phyloP scores from a whole-genome alignment of 2,888 invertebrate genomes.

The Rhamphomyia laevipes region DNA sequence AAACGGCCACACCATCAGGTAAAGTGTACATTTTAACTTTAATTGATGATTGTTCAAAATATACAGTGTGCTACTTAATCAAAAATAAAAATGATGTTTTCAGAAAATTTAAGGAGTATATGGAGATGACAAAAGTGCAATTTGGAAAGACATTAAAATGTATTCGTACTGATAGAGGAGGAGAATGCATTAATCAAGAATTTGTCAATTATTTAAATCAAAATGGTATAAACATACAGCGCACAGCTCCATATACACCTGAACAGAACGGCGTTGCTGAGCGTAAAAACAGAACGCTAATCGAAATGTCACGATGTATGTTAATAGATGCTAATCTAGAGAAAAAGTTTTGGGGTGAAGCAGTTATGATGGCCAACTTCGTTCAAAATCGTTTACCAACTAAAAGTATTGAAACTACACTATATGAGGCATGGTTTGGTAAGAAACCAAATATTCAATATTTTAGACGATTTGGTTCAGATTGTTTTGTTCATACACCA shows the following conservation, averaged over 20 bases:
- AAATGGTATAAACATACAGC: conserved; percentile 17
- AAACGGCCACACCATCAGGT: conserved; percentile 17
- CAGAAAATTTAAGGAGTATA: conserved; percentile 13
- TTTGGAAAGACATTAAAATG: too few relatives aligned
- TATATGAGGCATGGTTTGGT: conserved; percentile 3
- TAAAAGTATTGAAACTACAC: too few relatives aligned
- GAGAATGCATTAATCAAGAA: conserved; percentile 18
- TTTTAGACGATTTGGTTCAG: conserved; percentile 11
- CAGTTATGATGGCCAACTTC: conserved; percentile 1
- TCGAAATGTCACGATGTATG: too few relatives aligned
- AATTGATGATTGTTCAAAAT: conserved; percentile 25
- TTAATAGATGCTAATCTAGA: too few relatives aligned
- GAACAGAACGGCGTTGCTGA: too few relatives aligned
- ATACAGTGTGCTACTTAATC: conserved; percentile 18
- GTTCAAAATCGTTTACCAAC: conserved; percentile 7
- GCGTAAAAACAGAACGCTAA: too few relatives aligned
- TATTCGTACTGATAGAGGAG: conserved; percentile 10
- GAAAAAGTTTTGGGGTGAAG: conserved; percentile 9
- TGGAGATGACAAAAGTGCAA: too few relatives aligned
- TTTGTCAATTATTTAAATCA: conserved; percentile 14
- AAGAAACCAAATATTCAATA: conserved; percentile 5
- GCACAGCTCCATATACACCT: conserved; percentile 15
- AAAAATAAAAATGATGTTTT: conserved; percentile 18
- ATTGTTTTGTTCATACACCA: conserved; percentile 12
- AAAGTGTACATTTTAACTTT: conserved; percentile 22